phyloP scores from a whole-genome alignment of 2,888 invertebrate species.

The Drosophila anomalata region DNA sequence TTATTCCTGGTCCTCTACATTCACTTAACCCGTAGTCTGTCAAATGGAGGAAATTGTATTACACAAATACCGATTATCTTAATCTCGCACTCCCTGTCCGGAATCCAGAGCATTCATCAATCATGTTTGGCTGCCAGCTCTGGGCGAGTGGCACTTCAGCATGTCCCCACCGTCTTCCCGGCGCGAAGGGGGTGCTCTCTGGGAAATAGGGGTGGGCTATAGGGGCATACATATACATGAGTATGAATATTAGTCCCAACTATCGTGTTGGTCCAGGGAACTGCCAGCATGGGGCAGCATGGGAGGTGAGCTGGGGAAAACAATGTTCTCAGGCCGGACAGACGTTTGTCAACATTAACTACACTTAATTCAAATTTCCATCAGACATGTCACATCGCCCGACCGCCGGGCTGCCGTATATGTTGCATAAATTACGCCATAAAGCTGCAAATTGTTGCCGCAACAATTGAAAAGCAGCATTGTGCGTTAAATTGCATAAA shows the following conservation, averaged over 20 bases:
- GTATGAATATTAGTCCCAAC: slow-evolving; percentile 1
- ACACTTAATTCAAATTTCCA: slow-evolving; percentile 81
- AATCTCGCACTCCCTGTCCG: slow-evolving; percentile 61
- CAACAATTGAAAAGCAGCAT: slow-evolving; percentile 64
- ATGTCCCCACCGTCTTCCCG: slow-evolving; percentile 25
- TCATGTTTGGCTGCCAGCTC: slow-evolving; percentile 61
- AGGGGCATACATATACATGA: background rate
- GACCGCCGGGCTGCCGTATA: slow-evolving; percentile 7
- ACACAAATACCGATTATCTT: slow-evolving; percentile 80
- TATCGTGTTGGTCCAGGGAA: slow-evolving; percentile 17
- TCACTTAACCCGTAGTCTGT: slow-evolving; percentile 50
- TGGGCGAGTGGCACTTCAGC: slow-evolving; percentile 61
- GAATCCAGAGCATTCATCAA: slow-evolving; percentile 60
- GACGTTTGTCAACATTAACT: slow-evolving; percentile 80
- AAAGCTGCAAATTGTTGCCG: slow-evolving; percentile 61
- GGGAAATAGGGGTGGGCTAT: slow-evolving; percentile 25
- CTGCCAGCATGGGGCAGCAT: slow-evolving; percentile 1
- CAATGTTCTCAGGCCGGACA: slow-evolving; percentile 34
- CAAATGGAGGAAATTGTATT: slow-evolving; percentile 47
- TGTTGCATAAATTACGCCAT: slow-evolving; percentile 79
- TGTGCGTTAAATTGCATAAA: slow-evolving; percentile 76
- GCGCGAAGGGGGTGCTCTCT: slow-evolving; percentile 8
- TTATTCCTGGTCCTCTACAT: slow-evolving; percentile 12
- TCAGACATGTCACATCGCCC: slow-evolving; percentile 47
- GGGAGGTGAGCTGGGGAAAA: slow-evolving; percentile 36